Evolutionary conservation across 2,797 vertebrate species (phyloP), one percentile per base, ranked within the genome.

Genomic region (Tragopan temminckii): DNA sequence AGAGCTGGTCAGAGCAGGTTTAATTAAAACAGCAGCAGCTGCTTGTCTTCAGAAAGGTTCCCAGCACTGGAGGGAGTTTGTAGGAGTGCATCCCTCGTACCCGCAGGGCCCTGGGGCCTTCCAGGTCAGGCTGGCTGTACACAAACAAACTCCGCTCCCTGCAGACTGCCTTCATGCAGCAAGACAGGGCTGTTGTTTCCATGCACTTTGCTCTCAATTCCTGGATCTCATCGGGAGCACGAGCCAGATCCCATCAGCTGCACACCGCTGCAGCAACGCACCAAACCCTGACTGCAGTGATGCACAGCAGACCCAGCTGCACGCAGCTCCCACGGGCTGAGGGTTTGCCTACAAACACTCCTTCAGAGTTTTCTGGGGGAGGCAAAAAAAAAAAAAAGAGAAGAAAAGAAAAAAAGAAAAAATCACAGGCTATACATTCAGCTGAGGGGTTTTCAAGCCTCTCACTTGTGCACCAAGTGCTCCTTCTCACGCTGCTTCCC

Each of bases 1-100:
- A 76, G 83, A 72, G 74, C 80, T 79, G 87, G 66, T 29, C 94
- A 10, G 50, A 80, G 91, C 82, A 67, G 74, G 25, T 89, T 85
- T 72, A 88, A 92, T 71, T 67, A 36, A 68, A 80, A 38, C 78
- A 35, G 91, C 59, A 48, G 86, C 92, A 90, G 72, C 86, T 40
- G 71, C 64, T 53, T 58, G 77, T 31, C 87, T 25, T 2, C 17
- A 3, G 68, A 61, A 67, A 13, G 63, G 78, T 27, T 85, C 68
- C 68, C 29, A 21, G 20, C 2, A 61, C 4, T 86, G 78, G 18
- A 4, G 62, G 67, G 80, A 79, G 67, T 36, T 64, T 36, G 33
- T 38, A 61, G 43, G 58, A 62, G 42, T 9, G 40, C 68, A 15
- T 23, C 55, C 79, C 45, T 11, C 63, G 8, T 40, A 93, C 88